Base-by-base conservation (phyloP, 1,140 invertebrate genomes). In the Rhagoletis zephyria region DNA sequence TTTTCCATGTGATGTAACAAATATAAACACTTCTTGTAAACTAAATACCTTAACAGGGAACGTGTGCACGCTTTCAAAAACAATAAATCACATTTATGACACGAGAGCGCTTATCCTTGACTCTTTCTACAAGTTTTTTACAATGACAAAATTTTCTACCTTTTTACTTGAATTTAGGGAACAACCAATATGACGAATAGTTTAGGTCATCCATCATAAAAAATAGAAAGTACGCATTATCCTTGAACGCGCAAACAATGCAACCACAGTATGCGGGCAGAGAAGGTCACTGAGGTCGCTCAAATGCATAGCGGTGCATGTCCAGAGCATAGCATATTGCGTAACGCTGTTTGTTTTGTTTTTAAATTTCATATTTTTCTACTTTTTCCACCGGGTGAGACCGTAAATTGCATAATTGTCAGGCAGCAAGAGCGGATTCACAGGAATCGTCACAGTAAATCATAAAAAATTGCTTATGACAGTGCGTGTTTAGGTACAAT, bases 191-290 rank as follows among this genome's bases (percentile, higher is more conserved):
- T 9, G 45, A 30, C 48, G 3, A 56, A 81, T 51, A 4, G 74
- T 51, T 81, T n/a, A 81, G 74, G 74, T 81, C 48, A 81, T 81
- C 74, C 74, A 81, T 81, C 74, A 81, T 81, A 81, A 81, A 81
- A 81, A 81, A 81, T 81, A 42, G 74, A 56, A 56, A 81, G 74
- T 81, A 81, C 74, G 30, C 74, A 81, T 81, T 81, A 81, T 81
- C 74, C 74, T 81, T 81, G 74, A 48, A 67, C 10, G 30, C 64
- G 40, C n/a, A 10, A 56, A 81, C 74, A 81, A 81, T 81, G 74
- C 45, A n/a, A 81, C 74, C 74, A 81, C 74, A 81, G 74, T 81
- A 56, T 56, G 74, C 45, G 74, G 48, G 48, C n/a, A 59, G 48
- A 30, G 74, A 81, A 51, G 74, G 74, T 81, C 74, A 81, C 74